These are phyloP conservation scores for Periplaneta americana DNA, from an alignment of 1,140 invertebrate species.

Conservation along the genomic window DNA sequence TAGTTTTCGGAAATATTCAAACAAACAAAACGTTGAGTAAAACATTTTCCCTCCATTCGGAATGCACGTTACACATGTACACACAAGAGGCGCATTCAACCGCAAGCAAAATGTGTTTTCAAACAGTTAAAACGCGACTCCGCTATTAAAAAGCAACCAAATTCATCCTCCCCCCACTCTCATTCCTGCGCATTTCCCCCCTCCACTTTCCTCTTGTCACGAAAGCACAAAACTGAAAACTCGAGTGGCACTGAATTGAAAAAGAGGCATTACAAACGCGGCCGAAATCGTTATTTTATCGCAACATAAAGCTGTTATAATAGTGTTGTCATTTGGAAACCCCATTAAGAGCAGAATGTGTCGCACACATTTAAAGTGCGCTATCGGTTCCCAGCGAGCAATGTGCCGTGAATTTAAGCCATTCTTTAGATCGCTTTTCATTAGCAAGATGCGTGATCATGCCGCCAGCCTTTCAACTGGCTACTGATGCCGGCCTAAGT, in stretches of 20 bases:
- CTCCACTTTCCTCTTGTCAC: not conserved
- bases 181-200: not conserved
- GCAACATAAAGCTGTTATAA: not conserved
- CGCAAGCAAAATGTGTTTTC: not conserved
- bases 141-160: not conserved
- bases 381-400: no score
- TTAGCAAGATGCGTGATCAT: no score
- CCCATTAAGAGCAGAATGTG: not conserved
- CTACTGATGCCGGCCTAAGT: no score
- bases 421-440: no score
- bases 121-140: not conserved
- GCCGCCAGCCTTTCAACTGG: no score
- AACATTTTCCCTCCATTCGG: not conserved
- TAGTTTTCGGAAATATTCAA: not conserved
- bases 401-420: not conserved
- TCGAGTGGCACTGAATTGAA: not conserved
- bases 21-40: not conserved
- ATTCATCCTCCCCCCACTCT: not conserved
- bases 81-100: not conserved
- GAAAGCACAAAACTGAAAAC: not conserved
- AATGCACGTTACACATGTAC: not conserved
- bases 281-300: no score
- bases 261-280: not conserved
- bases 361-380: not conserved
- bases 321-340: not conserved